Conservation (phyloP, 2,888 invertebrate genomes). For the Ophioninae sp. region DNA sequence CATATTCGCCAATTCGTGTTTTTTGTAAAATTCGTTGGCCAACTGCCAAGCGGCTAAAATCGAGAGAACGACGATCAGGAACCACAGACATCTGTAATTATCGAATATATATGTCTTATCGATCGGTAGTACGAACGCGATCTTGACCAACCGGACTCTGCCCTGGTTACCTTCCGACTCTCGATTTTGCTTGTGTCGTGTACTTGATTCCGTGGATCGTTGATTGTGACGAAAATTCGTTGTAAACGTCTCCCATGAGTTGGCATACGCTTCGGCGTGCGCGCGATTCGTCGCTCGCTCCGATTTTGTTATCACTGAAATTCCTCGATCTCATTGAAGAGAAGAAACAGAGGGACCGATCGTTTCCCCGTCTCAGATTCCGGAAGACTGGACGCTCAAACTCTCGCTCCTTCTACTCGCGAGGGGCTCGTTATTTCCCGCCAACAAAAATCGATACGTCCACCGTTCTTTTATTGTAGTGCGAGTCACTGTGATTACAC, state of each 20-base stretch:
- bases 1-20: constrained; percentile 70
- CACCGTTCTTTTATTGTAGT: constrained; percentile 27
- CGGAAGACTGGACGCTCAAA: constrained; percentile 20
- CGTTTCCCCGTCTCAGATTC: background rate
- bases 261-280: constrained; percentile 49
- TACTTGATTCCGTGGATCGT: constrained; percentile 72
- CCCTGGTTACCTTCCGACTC: constrained; percentile 64
- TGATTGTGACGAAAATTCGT: constrained; percentile 69
- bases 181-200: constrained; percentile 68
- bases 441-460: constrained; percentile 53
- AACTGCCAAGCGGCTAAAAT: constrained; percentile 65
- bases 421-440: constrained; percentile 2
- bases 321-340: constrained; percentile 18
- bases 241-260: constrained; percentile 65
- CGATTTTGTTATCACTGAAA: background rate
- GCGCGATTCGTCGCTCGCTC: background rate
- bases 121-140: background rate
- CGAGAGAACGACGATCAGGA: constrained; percentile 66
- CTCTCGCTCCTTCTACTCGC: background rate
- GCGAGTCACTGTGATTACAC: constrained; percentile 47
- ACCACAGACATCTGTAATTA: constrained; percentile 69
- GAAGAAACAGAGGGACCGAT: background rate
- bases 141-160: background rate
- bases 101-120: no score
- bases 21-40: constrained; percentile 69